Conservation (phyloP, 2,888 invertebrate genomes). For the Axea sp. region DNA sequence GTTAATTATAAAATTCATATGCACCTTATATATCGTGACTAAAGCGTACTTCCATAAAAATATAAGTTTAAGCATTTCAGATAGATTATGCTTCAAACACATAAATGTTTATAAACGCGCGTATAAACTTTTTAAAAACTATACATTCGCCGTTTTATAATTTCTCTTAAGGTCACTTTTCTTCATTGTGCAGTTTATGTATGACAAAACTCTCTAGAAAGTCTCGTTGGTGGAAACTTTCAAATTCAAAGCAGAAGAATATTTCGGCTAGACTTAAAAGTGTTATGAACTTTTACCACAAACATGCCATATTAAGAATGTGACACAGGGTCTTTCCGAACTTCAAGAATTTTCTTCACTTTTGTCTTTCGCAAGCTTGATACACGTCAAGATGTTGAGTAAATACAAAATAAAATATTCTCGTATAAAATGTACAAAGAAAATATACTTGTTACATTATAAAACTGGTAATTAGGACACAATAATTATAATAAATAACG, state of each 20-base stretch:
- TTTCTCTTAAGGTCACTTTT: slow-evolving; percentile 44
- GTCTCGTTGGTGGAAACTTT: slow-evolving; percentile 44
- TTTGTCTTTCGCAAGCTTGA: slow-evolving; percentile 14
- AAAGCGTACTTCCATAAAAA: too few relatives aligned
- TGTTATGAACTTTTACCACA: slow-evolving; percentile 58
- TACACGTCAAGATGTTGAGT: slow-evolving; percentile 10
- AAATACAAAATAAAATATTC: too few relatives aligned
- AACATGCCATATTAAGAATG: slow-evolving; percentile 55
- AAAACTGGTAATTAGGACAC: too few relatives aligned
- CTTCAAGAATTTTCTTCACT: slow-evolving; percentile 30
- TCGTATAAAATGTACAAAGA: too few relatives aligned
- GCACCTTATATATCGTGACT: too few relatives aligned
- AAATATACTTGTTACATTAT: too few relatives aligned
- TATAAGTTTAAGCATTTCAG: too few relatives aligned
- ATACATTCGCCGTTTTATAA: slow-evolving; percentile 19
- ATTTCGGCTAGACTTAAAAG: slow-evolving; percentile 51
- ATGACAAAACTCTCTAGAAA: slow-evolving; percentile 43
- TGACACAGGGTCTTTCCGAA: slow-evolving; percentile 41
- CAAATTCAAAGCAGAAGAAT: slow-evolving; percentile 47
- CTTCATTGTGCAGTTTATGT: slow-evolving; percentile 44
- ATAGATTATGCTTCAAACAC: too few relatives aligned
- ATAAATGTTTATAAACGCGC: too few relatives aligned
- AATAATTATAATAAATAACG: too few relatives aligned
- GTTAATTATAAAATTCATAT: too few relatives aligned
- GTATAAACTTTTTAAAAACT: slow-evolving; percentile 30